Evolutionary conservation across 2,797 vertebrate genomes (phyloP).

Genomic region (Lycodopsis pacificus): DNA sequence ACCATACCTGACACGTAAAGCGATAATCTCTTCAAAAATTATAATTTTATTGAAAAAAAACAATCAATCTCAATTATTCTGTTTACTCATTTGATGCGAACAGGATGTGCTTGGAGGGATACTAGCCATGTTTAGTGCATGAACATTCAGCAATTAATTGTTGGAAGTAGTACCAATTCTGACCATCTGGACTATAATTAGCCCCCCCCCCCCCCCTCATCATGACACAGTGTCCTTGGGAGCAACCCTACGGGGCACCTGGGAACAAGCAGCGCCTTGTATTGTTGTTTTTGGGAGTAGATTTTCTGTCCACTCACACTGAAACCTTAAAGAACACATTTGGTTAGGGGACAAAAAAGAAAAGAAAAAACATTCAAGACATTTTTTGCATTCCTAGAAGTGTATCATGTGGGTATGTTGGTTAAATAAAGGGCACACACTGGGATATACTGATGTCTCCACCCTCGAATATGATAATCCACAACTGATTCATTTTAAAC

Average conservation of each 20-base stretch:
- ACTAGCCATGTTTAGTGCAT: slow-evolving; percentile 37
- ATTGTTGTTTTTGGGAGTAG: slow-evolving; percentile 35
- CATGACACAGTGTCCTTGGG: slow-evolving; percentile 53
- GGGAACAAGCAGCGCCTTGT: slow-evolving; percentile 36
- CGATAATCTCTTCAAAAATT: not conserved
- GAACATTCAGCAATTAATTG: slow-evolving; percentile 69
- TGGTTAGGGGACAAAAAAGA: slow-evolving; percentile 19
- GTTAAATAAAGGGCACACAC: not conserved
- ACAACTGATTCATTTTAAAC: not conserved
- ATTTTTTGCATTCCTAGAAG: slow-evolving; percentile 6
- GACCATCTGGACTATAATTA: slow-evolving; percentile 83
- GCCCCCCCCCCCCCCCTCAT: not conserved
- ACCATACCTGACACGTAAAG: not conserved
- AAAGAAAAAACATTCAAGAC: not conserved
- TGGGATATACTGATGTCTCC: not conserved
- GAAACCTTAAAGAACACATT: slow-evolving; percentile 25
- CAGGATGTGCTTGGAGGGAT: slow-evolving; percentile 10
- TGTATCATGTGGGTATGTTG: not conserved
- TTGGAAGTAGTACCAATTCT: slow-evolving; percentile 62
- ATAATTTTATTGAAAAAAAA: not conserved
- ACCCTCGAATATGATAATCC: not conserved
- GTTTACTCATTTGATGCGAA: not conserved
- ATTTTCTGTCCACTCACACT: slow-evolving; percentile 21
- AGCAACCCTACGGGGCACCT: slow-evolving; percentile 48
- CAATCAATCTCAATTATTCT: not conserved